Conservation (phyloP, 2,888 invertebrate genomes). For the Eucriotettix oculatus region DNA sequence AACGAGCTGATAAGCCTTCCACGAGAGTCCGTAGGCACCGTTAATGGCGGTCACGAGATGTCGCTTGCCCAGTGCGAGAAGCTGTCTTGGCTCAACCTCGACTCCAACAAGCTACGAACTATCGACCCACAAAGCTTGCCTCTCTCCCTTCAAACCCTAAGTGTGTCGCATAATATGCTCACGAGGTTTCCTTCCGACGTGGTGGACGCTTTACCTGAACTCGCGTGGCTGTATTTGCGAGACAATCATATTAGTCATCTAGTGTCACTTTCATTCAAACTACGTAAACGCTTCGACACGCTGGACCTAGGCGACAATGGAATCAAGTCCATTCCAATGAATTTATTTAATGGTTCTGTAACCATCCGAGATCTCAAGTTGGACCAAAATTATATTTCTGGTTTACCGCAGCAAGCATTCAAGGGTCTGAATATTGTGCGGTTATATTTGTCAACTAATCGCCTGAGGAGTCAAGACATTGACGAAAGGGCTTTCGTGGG, state of each 20-base stretch:
- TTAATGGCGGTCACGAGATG: background rate
- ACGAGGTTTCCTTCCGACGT: conserved; percentile 17
- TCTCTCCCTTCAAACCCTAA: conserved; percentile 17
- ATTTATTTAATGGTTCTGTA: conserved; percentile 18
- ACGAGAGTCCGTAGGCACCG: background rate
- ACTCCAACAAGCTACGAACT: conserved; percentile 18
- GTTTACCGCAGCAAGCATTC: conserved; percentile 20
- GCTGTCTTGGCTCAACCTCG: conserved; percentile 20
- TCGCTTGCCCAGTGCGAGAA: conserved; percentile 14
- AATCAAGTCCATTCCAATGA: conserved; percentile 13
- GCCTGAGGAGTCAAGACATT: conserved; percentile 9
- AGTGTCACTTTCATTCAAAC: conserved; percentile 15
- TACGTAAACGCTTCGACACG: conserved; percentile 16
- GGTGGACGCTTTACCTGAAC: conserved; percentile 9
- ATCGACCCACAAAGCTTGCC: conserved; percentile 19
- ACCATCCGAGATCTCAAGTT: conserved; percentile 21
- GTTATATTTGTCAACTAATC: conserved; percentile 19
- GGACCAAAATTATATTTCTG: conserved; percentile 23
- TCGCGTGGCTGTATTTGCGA: conserved; percentile 15
- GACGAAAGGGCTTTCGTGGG: conserved; percentile 20
- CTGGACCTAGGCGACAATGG: conserved; percentile 21
- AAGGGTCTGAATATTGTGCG: conserved; percentile 20
- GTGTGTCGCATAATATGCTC: conserved; percentile 19
- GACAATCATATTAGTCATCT: conserved; percentile 19
- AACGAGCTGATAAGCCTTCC: conserved; percentile 19